Conservation (phyloP, 2,113 vertebrate species). For the Bubo bubo region DNA sequence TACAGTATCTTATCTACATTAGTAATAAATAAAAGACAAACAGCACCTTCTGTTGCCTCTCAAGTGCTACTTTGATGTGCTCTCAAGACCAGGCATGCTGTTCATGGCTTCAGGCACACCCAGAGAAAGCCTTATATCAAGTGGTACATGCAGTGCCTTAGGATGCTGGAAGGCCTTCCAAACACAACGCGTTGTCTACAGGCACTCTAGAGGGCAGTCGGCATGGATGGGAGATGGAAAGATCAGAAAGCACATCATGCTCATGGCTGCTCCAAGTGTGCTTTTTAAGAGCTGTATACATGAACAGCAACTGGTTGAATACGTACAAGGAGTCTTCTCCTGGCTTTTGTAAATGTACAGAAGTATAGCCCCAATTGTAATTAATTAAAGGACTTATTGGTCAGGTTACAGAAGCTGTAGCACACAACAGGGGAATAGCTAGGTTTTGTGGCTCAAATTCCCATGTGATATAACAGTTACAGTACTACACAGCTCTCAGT, state of each 20-base stretch:
- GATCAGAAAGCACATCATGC: neutral
- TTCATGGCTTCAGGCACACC: neutral
- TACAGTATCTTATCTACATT: neutral
- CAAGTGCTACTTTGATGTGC: neutral
- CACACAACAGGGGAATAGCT: neutral
- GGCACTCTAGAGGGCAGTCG: neutral
- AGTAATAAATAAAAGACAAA: neutral
- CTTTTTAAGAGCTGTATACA: neutral
- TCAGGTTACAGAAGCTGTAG: neutral
- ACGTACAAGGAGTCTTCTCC: neutral
- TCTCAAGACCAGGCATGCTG: neutral
- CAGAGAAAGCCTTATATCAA: neutral
- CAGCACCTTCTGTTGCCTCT: neutral
- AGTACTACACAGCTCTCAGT: neutral
- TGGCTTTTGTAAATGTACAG: neutral
- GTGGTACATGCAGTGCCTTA: neutral
- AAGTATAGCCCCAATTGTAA: neutral
- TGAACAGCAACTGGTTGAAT: neutral
- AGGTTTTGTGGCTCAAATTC: neutral
- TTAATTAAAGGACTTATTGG: neutral
- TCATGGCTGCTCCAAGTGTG: neutral
- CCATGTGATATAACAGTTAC: neutral
- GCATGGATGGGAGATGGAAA: neutral
- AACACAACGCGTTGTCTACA: fast-evolving
- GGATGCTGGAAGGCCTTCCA: neutral